Percentiles rank a stretch among this genome's conserved stretches.
Conservation (phyloP, 2,888 invertebrate species). For the Nomada lathburiana region DNA sequence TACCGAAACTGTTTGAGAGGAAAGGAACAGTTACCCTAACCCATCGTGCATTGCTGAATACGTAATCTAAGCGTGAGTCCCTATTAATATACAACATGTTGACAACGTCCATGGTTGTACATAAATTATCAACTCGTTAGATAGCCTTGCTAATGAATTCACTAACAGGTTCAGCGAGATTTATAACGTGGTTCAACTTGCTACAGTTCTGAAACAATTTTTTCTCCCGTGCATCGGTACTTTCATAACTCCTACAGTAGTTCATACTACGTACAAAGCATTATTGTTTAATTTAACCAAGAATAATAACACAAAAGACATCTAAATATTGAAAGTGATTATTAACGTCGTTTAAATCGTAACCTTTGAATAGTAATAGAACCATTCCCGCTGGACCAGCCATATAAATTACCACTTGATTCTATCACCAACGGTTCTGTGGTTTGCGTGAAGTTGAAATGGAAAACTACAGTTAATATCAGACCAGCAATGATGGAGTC, state of each 20-base stretch:
- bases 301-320: no score
- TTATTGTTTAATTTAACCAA: no score
- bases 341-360: neutral
- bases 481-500: neutral
- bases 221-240: no score
- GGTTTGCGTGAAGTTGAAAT: conserved; percentile 24
- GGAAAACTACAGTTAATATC: conserved; percentile 12
- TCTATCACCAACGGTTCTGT: neutral
- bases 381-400: no score
- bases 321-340: no score
- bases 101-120: neutral
- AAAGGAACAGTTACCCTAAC: no score
- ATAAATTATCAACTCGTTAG: neutral
- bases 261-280: no score
- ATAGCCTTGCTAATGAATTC: conserved; percentile 2
- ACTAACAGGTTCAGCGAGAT: conserved; percentile 1
- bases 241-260: no score
- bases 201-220: neutral
- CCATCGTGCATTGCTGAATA: no score
- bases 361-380: neutral
- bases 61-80: no score
- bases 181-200: neutral
- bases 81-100: neutral
- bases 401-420: neutral
- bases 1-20: no score